Evolutionary conservation across 2,888 invertebrate species (phyloP), one percentile per base, ranked within the genome.

Genomic region (Cyaniris semiargus): DNA sequence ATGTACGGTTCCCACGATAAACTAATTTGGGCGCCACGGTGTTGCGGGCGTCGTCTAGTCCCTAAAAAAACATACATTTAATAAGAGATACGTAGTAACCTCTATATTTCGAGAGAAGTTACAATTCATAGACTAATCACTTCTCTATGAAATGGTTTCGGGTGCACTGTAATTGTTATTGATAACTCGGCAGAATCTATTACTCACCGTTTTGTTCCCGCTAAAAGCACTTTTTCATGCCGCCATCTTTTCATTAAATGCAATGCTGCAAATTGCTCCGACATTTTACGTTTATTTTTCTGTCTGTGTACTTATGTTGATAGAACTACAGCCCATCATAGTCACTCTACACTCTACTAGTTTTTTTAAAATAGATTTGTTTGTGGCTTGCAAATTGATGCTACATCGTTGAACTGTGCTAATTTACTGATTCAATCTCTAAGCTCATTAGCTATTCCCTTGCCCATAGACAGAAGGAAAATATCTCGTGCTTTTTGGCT

Each of bases 171-270:
- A 31, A 66, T 66, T 31, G 66, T 66, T 66, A 66, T 66, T 66
- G 66, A 66, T 66, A 66, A 66, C 66, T 66, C 60, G 13, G 18
- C 66, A 15, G 66, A 31, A 66, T 18, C 66, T 15, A 66, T 66
- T 27, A 13, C 27, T 13, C 66, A 15, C 66, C 66, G 66, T 27
- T 66, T 66, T 66, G 27, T 66, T 66, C 66, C 71, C 38, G 71
- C 71, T 71, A 71, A 71, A 71, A 71, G 71, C 71, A 38, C 27
- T 71, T 71, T 71, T 71, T 71, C 71, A 71, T 8, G 38, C 70
- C 7, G 27, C 38, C 71, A 38, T 71, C 71, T 71, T 71, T 71
- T 71, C 66, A 66, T 66, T 66, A 31, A 66, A 66, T 66, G 66
- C 66, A 27, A 66, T 66, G 66, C 66, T 66, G 66, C 66, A 66